Evolutionary conservation across 2,797 vertebrate species (phyloP).

Genomic region (Coluber constrictor): DNA sequence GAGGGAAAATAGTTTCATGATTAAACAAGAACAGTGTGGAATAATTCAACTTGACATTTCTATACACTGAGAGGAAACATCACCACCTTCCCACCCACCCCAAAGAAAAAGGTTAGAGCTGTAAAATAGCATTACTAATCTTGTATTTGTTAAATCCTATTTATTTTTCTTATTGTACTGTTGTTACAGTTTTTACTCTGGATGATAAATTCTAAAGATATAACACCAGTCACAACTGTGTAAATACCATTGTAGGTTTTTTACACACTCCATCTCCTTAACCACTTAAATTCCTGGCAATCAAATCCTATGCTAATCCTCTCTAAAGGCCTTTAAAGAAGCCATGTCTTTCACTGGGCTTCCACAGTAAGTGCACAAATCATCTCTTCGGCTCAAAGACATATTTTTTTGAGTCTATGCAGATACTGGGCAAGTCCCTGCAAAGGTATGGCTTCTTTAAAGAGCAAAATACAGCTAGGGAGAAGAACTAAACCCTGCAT

Average conservation of each 20-base stretch:
- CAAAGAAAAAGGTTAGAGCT: not conserved
- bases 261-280: not conserved
- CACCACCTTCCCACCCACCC: not conserved
- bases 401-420: not conserved
- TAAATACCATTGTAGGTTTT: not conserved
- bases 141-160: not conserved
- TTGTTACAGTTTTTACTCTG: constrained; percentile 19
- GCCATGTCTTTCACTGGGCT: not conserved
- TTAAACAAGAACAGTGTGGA: not conserved
- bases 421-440: not conserved
- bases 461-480: not conserved
- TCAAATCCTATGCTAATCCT: not conserved
- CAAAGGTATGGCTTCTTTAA: not conserved
- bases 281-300: not conserved
- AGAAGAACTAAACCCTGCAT: not conserved
- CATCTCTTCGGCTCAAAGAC: not conserved
- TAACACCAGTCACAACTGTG: not conserved
- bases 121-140: not conserved
- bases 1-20: not conserved
- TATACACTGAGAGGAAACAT: not conserved
- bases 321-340: not conserved
- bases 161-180: not conserved
- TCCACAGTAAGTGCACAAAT: not conserved
- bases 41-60: not conserved
- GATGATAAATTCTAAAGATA: not conserved